These are phyloP conservation scores for Acanthopagrus latus DNA, from an alignment of 2,797 vertebrate genomes.

Conservation along the genomic window DNA sequence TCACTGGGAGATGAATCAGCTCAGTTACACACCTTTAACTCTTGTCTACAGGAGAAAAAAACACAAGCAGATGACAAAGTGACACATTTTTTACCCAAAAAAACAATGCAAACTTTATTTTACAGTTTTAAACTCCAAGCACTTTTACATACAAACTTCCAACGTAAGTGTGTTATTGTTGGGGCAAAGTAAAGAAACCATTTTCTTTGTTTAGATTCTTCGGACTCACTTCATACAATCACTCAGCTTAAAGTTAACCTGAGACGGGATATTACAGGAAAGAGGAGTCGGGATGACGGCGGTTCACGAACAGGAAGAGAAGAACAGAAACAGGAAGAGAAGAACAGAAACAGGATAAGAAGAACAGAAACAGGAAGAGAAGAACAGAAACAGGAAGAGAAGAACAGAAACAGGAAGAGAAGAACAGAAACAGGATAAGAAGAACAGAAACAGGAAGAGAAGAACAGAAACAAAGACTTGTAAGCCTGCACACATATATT, in stretches of 20 bases:
- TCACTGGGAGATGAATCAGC: no score
- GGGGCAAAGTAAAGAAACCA: conserved; percentile 39
- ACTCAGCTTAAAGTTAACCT: conserved; percentile 11
- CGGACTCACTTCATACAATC: conserved; percentile 38
- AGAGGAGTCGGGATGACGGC: conserved; percentile 12
- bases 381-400: conserved; percentile 8
- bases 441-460: neutral
- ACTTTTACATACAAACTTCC: conserved; percentile 43
- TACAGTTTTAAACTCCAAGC: conserved; percentile 42
- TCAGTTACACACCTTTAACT: no score
- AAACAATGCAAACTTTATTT: conserved; percentile 71
- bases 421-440: no score
- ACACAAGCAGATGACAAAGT: neutral
- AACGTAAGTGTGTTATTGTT: conserved; percentile 20
- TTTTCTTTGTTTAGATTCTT: conserved; percentile 32
- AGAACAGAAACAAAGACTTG: conserved; percentile 4
- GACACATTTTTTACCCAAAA: conserved; percentile 21
- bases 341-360: no score
- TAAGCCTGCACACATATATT: neutral
- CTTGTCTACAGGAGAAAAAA: neutral
- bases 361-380: neutral
- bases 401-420: no score
- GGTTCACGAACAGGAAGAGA: conserved; percentile 1
- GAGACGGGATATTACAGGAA: conserved; percentile 28
- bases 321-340: no score